Percentiles rank a stretch among this genome's conserved stretches.
Conservation (phyloP, 2,888 invertebrate genomes). For the Pherbina coryleti region DNA sequence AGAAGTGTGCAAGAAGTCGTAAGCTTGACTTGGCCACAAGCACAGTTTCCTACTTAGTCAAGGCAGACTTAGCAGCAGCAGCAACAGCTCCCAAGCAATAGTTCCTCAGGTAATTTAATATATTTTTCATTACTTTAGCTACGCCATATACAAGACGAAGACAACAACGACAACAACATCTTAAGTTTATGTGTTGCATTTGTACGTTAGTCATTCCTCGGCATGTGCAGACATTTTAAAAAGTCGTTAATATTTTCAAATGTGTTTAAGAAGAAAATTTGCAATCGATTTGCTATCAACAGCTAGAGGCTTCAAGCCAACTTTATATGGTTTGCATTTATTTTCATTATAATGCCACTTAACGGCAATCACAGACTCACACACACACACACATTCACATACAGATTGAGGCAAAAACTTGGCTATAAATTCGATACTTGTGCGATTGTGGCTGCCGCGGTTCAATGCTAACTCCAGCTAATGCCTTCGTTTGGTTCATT, state of each 20-base stretch:
- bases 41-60: too few species aligned
- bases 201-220: neutral
- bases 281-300: constrained; percentile 29
- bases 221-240: constrained; percentile 15
- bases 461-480: neutral
- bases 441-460: constrained; percentile 35
- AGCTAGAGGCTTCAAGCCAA: constrained; percentile 1
- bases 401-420: neutral
- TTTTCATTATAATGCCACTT: constrained; percentile 13
- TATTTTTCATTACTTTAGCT: constrained; percentile 1
- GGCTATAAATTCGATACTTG: constrained; percentile 34
- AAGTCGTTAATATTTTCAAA: constrained; percentile 18
- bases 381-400: neutral
- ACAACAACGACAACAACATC: neutral
- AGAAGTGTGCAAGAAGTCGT: too few species aligned
- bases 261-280: constrained; percentile 20
- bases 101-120: constrained; percentile 26
- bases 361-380: neutral
- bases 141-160: neutral
- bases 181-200: neutral
- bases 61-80: too few species aligned
- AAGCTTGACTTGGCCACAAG: too few species aligned
- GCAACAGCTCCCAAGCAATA: too few species aligned
- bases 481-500: neutral
- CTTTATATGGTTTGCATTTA: neutral